Evolutionary conservation across 2,113 vertebrate species (phyloP), one percentile per base, ranked within the genome.

Genomic region (Cyprichromis sp.): DNA sequence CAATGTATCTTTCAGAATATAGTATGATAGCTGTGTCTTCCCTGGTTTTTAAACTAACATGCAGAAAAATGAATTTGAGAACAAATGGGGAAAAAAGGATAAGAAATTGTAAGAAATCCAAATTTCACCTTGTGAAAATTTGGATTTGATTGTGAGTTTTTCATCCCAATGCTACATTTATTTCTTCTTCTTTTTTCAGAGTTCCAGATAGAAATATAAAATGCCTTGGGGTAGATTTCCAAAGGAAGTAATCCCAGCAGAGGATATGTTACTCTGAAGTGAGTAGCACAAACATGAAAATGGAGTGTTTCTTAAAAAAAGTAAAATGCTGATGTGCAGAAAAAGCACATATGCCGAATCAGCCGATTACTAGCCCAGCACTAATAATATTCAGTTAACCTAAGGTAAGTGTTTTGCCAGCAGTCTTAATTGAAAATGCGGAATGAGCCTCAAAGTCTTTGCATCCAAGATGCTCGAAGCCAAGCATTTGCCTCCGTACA

Each of bases 371-470:
- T 90, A 93, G 81, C 90, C 90, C 89, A 90, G 83, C 71, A 92
- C 92, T 93, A 91, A 94, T 95, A 92, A 91, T 94, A 96, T 96
- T 95, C 93, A 87, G 81, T 91, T 87, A 90, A 87, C 88, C 73
- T 76, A 84, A 26, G 54, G 36, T 86, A 89, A 82, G 82, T 88
- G 54, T 93, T 93, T 94, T 93, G 93, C 92, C 93, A 88, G 88
- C 88, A 88, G 94, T 89, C 88, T 83, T 91, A 93, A 95, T 90
- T 94, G 71, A 89, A 96, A 93, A 95, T 95, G 93, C 94, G 93
- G 90, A 95, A 91, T 73, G 59, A 92, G 88, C 80, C 82, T 53
- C 86, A 89, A 87, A 88, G 66, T 88, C 55, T 87, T 54, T 91
- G 84, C 71, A 73, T 83, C 66, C 36, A 50, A 87, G 36, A 93